Evolutionary conservation across 1,140 invertebrate species (phyloP), one percentile per base, ranked within the genome.

Genomic region (Patella vulgata): DNA sequence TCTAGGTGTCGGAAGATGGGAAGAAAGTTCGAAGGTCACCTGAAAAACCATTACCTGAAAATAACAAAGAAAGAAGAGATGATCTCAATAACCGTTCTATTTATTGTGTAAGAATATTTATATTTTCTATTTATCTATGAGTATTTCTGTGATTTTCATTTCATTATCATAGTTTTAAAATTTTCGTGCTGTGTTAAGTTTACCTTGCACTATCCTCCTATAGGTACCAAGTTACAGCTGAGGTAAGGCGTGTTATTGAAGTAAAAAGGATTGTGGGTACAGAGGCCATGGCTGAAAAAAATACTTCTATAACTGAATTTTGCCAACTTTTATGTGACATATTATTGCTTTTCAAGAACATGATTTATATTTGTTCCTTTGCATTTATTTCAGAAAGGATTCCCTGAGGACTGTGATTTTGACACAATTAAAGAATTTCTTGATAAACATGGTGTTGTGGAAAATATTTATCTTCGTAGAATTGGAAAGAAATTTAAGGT

Each of bases 41-140:
- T 0, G 88, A 91, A 21, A 86, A 90, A 66, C 92, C 94, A 0
- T 74, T 96, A 3, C 95, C 95, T n/a, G 90, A 91, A 65, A 90
- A 92, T 77, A 90, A 92, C 74, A 92, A 94, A 63, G 91, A 93
- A 63, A 89, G 91, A 42, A 89, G 90, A 71, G 91, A 95, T 73
- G 90, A 93, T 68, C 84, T 95, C 14, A 87, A 89, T 72, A 84
- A 85, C 3, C 88, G 91, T 59, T 93, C 94, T 50, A 87, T 93
- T 23, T 98, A 98, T 84, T 71, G 66, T 66, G 74, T 77, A 70
- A 57, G 77, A 70, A 28, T 40, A 33, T 23, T 23, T n/a, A 17
- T 40, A 8, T 17, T 33, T 52, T 27, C 0, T 44, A 6, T 39
- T n/a, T n/a, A n/a, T n/a, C n/a, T n/a, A n/a, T n/a, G n/a, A n/a